Evolutionary conservation across 2,113 vertebrate genomes (phyloP).

Genomic region (Sakesphorus luctuosus): DNA sequence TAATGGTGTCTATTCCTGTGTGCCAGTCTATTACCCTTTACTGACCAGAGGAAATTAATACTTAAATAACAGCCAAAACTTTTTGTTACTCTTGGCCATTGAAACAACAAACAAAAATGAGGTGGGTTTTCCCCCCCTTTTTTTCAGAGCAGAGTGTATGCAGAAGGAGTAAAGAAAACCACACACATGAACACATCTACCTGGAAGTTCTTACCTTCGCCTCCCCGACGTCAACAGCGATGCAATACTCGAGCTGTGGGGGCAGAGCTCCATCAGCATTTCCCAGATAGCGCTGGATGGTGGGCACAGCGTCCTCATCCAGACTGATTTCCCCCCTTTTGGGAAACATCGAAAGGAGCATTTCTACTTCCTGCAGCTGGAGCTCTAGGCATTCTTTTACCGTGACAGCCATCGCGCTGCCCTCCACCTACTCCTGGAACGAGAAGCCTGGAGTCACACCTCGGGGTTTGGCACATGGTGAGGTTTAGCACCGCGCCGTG

Average conservation of each 20-base stretch:
- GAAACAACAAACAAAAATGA: background rate
- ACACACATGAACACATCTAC: background rate
- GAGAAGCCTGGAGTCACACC: background rate
- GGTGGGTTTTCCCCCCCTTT: rapidly evolving
- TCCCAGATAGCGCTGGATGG: conserved; percentile 66
- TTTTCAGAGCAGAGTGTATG: background rate
- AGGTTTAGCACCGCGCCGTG: background rate
- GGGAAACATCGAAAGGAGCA: conserved; percentile 81
- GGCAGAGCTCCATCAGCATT: conserved; percentile 49
- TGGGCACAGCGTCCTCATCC: conserved; percentile 59
- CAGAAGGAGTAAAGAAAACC: background rate
- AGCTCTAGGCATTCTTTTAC: conserved; percentile 73
- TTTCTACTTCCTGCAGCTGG: conserved; percentile 80
- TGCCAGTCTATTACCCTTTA: background rate
- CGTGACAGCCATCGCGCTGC: conserved; percentile 33
- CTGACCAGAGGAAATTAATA: background rate
- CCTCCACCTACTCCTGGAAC: background rate
- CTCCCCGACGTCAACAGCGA: conserved; percentile 65
- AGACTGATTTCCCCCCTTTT: conserved; percentile 74
- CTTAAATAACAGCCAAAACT: background rate
- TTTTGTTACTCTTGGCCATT: background rate
- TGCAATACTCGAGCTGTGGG: conserved; percentile 64
- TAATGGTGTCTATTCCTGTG: too few relatives aligned
- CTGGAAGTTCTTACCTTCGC: conserved; percentile 62
- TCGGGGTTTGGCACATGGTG: rapidly evolving